Evolutionary conservation across 2,113 vertebrate species (phyloP).

Genomic region (Salvator merianae): DNA sequence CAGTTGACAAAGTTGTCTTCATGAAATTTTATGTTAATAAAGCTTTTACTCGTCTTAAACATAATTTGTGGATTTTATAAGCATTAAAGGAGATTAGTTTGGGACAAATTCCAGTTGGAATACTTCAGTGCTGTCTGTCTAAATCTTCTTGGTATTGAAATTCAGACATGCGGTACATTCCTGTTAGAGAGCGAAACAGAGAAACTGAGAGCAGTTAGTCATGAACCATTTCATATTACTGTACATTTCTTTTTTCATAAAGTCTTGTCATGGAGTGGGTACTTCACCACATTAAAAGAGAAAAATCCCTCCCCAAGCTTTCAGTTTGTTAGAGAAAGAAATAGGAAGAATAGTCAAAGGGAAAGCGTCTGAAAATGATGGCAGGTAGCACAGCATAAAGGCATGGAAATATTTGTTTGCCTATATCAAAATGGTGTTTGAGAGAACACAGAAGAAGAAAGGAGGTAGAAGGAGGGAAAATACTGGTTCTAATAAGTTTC

Average conservation of each 20-base stretch:
- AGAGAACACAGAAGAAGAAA: background rate
- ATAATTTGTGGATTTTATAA: slow-evolving; percentile 48
- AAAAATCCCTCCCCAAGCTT: background rate
- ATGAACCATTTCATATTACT: background rate
- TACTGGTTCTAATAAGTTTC: background rate
- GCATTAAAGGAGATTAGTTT: background rate
- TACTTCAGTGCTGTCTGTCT: slow-evolving; percentile 25
- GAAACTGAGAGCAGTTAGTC: background rate
- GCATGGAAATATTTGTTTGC: background rate
- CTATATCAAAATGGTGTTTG: background rate
- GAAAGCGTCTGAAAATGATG: background rate
- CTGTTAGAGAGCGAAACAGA: background rate
- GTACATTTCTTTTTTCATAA: too few species aligned
- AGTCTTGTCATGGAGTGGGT: background rate
- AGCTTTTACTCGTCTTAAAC: slow-evolving; percentile 10
- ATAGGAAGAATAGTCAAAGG: background rate
- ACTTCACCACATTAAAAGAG: background rate
- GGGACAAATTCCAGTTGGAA: slow-evolving; percentile 50
- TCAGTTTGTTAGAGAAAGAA: background rate
- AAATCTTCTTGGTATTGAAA: slow-evolving; percentile 11
- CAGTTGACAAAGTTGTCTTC: background rate
- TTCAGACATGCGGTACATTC: background rate
- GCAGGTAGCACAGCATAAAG: background rate
- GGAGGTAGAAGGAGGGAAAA: background rate
- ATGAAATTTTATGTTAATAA: background rate